These are phyloP conservation scores for Idaea aversata DNA, from an alignment of 2,888 invertebrate species.

Conservation along the genomic window DNA sequence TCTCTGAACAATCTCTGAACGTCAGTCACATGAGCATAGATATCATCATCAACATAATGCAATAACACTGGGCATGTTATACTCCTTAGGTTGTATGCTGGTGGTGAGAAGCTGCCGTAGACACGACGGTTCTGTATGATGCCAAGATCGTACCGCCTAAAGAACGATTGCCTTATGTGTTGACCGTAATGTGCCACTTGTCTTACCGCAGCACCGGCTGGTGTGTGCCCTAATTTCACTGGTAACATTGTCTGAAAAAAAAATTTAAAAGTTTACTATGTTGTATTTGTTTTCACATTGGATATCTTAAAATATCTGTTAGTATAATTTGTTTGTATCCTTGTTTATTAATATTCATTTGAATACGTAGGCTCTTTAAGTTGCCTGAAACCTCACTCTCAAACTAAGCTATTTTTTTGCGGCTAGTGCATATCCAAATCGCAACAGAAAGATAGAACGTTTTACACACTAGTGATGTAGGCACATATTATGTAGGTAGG, in stretches of 20 bases:
- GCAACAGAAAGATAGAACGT: no score
- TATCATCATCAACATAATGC: constrained; percentile 82
- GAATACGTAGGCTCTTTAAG: no score
- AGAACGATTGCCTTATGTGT: constrained; percentile 68
- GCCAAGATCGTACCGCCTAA: constrained; percentile 78
- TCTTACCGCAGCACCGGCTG: constrained; percentile 83
- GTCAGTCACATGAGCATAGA: constrained; percentile 75
- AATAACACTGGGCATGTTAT: constrained; percentile 80
- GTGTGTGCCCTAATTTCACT: constrained; percentile 82
- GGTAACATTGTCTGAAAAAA: constrained; percentile 81
- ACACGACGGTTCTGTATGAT: constrained; percentile 62
- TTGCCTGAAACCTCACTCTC: no score
- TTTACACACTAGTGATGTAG: background rate
- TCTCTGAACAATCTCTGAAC: constrained; percentile 66
- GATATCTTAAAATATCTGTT: no score
- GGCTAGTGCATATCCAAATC: no score
- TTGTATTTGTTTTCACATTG: no score
- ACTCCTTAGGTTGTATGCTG: constrained; percentile 74
- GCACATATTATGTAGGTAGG: no score
- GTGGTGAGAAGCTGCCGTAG: constrained; percentile 77
- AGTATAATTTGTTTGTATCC: no score
- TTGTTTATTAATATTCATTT: no score
- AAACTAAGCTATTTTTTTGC: no score
- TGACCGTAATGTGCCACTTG: constrained; percentile 87
- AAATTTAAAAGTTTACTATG: background rate